Evolutionary conservation across 2,888 invertebrate genomes (phyloP).

Genomic region (Drosophila algonquin): DNA sequence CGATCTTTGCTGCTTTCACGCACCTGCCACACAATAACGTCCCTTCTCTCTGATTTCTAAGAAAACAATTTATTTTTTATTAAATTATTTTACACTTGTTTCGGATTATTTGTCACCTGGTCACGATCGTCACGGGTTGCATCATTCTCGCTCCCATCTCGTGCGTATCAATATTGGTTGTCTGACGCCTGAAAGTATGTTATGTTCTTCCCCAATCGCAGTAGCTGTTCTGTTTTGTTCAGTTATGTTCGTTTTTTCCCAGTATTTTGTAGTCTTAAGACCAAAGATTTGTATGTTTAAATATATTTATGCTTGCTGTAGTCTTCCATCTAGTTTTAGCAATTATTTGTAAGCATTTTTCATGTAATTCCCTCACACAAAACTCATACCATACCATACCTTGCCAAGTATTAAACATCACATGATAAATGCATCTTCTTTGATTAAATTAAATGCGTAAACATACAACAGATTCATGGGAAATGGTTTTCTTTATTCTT

Average conservation of each 20-base stretch:
- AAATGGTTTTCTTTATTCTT: constrained; percentile 39
- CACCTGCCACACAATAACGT: background rate
- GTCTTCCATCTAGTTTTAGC: constrained; percentile 9
- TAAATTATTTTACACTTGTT: background rate
- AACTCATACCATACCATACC: constrained; percentile 6
- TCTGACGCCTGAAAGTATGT: background rate
- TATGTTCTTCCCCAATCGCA: constrained; percentile 1
- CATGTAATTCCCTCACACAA: constrained; percentile 12
- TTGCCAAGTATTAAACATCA: constrained; percentile 32
- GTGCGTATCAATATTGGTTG: background rate
- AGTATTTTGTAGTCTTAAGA: constrained; percentile 23
- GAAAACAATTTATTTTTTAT: background rate
- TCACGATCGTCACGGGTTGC: background rate
- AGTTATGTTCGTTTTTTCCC: background rate
- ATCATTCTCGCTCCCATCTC: background rate
- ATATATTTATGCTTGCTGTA: constrained; percentile 17
- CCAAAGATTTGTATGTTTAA: constrained; percentile 54
- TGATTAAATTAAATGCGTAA: constrained; percentile 40
- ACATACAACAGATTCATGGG: constrained; percentile 21
- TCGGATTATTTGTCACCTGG: background rate
- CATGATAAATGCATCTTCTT: constrained; percentile 2
- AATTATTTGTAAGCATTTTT: constrained; percentile 15
- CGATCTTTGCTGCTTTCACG: background rate
- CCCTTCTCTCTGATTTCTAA: background rate
- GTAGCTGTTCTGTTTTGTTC: constrained; percentile 4